Conservation (phyloP, 2,113 vertebrate genomes). For the Cettia cetti region DNA sequence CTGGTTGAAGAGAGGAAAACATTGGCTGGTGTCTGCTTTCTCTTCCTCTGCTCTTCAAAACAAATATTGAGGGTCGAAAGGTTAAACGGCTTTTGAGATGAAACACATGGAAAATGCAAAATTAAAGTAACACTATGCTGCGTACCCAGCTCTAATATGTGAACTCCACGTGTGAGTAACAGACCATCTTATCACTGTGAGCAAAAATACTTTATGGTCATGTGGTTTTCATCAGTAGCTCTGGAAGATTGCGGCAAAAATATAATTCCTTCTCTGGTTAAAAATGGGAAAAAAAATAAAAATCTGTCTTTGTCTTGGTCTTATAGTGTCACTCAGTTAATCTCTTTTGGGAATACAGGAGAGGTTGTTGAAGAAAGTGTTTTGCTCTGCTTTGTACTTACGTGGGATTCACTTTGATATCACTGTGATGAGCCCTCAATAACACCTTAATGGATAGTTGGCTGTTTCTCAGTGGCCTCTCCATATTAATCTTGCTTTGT, state of each 20-base stretch:
- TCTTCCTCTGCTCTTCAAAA: not conserved
- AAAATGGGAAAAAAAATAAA: not conserved
- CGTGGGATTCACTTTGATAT: not conserved
- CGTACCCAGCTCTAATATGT: not conserved
- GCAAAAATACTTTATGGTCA: not conserved
- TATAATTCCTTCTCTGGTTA: not conserved
- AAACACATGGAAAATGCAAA: not conserved
- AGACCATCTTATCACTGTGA: not conserved
- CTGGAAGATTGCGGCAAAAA: not conserved
- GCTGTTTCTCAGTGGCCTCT: not conserved
- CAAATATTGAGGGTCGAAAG: not conserved
- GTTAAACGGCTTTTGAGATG: conserved; percentile 18
- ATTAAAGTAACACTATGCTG: not conserved
- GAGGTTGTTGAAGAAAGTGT: not conserved
- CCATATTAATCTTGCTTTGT: not conserved
- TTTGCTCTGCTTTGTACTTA: not conserved
- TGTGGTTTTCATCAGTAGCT: not conserved
- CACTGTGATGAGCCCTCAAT: not conserved
- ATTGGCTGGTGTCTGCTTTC: conserved; percentile 12
- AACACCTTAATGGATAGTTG: not conserved
- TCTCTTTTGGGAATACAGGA: not conserved
- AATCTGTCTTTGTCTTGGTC: not conserved
- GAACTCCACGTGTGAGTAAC: not conserved
- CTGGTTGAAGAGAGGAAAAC: not conserved
- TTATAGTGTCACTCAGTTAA: not conserved